Base-by-base conservation (phyloP, 2,888 invertebrate genomes). In the Drosophila mettleri region DNA sequence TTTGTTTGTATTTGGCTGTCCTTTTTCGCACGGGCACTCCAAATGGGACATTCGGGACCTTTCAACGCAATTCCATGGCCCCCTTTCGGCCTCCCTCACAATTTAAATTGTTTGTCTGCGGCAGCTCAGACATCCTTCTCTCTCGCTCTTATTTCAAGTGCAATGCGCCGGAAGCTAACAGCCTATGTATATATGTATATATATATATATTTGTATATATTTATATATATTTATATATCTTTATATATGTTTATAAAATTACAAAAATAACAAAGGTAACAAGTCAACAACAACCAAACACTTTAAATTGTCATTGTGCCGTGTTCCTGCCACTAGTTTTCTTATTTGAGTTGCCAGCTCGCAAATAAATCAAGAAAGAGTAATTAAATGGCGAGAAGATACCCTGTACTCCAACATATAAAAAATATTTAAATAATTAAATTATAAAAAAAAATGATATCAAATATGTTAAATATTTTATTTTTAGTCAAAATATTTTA, bases 31-130 rank as follows among this genome's bases (percentile, higher is more conserved):
- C 52, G n/a, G 59, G 43, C 73, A 49, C 66, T 59, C 48, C 52
- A 76, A 76, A 85, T 82, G 88, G 86, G 80, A 38, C 88, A 86
- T 77, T 88, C 74, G 88, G 86, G 86, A 88, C 74, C 88, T 83
- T 86, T 84, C 74, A 83, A 83, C 86, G 86, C 80, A 85, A 75
- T 86, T 74, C 77, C 68, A 73, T 69, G 69, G 69, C 60, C 64
- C 60, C 29, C 45, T 59, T 69, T 60, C 53, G 41, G 49, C 59
- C 86, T 60, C 77, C 88, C 67, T 57, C 66, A 67, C 77, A 69
- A 73, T 83, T 88, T 69, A 74, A 84, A 88, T 83, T 86, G 80
- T 80, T 83, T 83, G 88, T 87, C 76, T 71, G 76, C 43, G 63
- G 80, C 67, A 59, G 65, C 49, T 65, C 60, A 78, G 80, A 66